A percentile compares a stretch with the other conserved stretches of the same genome.
These are phyloP conservation scores for Tetropium fuscum DNA, from an alignment of 2,888 invertebrate species.

Conservation along the genomic window DNA sequence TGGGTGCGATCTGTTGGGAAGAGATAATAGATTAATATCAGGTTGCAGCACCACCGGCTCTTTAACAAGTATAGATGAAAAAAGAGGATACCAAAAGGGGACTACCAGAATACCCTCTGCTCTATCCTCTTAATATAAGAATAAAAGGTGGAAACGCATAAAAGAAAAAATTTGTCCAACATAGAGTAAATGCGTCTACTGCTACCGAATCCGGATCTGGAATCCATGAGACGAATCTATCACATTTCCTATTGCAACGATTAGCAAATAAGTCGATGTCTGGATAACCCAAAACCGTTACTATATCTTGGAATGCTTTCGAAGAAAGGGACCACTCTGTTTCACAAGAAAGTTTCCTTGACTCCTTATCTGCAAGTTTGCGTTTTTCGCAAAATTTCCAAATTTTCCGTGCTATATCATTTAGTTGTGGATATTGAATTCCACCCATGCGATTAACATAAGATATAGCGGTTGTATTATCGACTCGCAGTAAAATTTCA, in stretches of 20 bases:
- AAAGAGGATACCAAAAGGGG: not conserved
- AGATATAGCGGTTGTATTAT: slow-evolving; percentile 38
- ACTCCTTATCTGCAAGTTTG: slow-evolving; percentile 36
- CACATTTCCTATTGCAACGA: slow-evolving; percentile 32
- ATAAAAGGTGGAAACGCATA: slow-evolving; percentile 42
- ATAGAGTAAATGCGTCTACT: slow-evolving; percentile 37
- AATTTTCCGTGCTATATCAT: slow-evolving; percentile 26
- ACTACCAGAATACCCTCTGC: not conserved
- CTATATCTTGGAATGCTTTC: slow-evolving; percentile 18
- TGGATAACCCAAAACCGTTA: slow-evolving; percentile 16
- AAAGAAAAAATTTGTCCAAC: slow-evolving; percentile 22
- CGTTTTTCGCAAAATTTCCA: slow-evolving; percentile 37
- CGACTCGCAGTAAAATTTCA: slow-evolving; percentile 7
- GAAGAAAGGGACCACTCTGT: slow-evolving; percentile 33
- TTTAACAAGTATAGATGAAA: not conserved
- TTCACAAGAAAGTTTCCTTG: slow-evolving; percentile 9
- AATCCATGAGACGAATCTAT: slow-evolving; percentile 33
- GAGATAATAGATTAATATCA: not conserved
- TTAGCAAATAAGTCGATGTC: slow-evolving; percentile 38
- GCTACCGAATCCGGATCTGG: slow-evolving; percentile 31
- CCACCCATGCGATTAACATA: slow-evolving; percentile 39
- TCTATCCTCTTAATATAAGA: slow-evolving; percentile 2
- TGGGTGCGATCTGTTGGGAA: not conserved
- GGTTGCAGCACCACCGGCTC: not conserved
- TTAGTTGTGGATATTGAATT: slow-evolving; percentile 19